Evolutionary conservation across 2,888 invertebrate genomes (phyloP), one percentile per base, ranked within the genome.

Genomic region (Diaprepes abbreviatus): DNA sequence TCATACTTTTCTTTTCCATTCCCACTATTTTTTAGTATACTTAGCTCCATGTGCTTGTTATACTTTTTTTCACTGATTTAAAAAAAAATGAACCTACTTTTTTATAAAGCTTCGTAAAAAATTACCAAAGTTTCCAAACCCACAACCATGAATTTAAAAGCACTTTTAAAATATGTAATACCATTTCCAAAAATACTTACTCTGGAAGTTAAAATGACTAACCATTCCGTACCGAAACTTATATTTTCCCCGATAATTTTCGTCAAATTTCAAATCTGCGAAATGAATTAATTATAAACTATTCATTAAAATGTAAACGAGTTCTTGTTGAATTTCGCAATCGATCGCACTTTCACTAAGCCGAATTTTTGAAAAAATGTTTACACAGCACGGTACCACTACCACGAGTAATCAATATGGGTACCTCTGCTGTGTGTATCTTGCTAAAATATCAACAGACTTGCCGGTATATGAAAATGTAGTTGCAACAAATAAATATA

Each of bases 211-310:
- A 55, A 66, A 66, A 31, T 62, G 48, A 66, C 59, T 68, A 57
- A 68, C 69, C 69, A 62, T 62, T 21, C 69, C 62, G 58, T 62
- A 66, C 65, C 21, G 19, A 24, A 48, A 63, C 24, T 40, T 10
- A 19, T 60, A n/a, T 43, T 43, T 10, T 58, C 5, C 16, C 48
- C 38, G 54, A 19, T 59, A 63, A 54, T 54, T 43, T 64, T 55
- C 59, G 38, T 14, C 17, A 45, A 17, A n/a, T n/a, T n/a, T n/a
- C n/a, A n/a, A n/a, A n/a, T n/a, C n/a, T n/a, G n/a, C n/a, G n/a
- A n/a, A n/a, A n/a, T n/a, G n/a, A n/a, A n/a, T n/a, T n/a, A n/a
- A n/a, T n/a, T n/a, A n/a, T n/a, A n/a, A n/a, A n/a, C n/a, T n/a
- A n/a, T n/a, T n/a, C n/a, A n/a, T n/a, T n/a, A n/a, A n/a, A n/a